Base-by-base conservation (phyloP, 2,113 vertebrate genomes). In the Perognathus longimembris region DNA sequence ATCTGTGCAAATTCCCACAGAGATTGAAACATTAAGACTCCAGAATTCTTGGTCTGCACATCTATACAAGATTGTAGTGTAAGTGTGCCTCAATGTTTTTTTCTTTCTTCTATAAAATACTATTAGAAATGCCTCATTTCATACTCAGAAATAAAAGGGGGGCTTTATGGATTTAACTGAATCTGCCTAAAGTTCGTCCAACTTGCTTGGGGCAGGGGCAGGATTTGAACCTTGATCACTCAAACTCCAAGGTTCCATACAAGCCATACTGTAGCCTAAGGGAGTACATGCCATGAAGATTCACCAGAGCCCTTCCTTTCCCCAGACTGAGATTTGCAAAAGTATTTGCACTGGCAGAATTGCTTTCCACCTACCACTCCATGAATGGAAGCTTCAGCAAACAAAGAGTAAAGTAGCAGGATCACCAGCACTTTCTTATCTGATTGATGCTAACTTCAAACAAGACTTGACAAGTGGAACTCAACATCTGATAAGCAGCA, bases 361-460 rank as follows among this genome's bases (percentile, higher is more conserved):
- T 14, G 1, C 26, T 88, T 85, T 67, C 76, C 24, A 77, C 76
- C 54, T 69, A 69, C 28, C 45, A 36, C 7, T 88, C 50, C 85
- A 75, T 18, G 70, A 96, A 66, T 89, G 76, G 30, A n/a, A 89
- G 90, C 30, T 89, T 50, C 91, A 32, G 24, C 89, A 94, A 85
- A 89, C 26, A 45, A 24, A 38, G 42, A 85, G 28, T 66, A 80
- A 94, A 95, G 70, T 2, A 40, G 0, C 1, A 75, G n/a, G 36
- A 59, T 78, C 6, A 45, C 10, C 30, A 34, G 57, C 63, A 40
- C 7, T 73, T 77, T 88, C 2, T 45, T 90, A 76, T n/a, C n/a
- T 91, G 57, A 64, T 34, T n/a, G 75, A 92, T 67, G 92, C 82
- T 54, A 88, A 59, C 73, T 93, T 59, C 85, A 61, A 84, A 95